These are phyloP conservation scores for Caiman crocodilus DNA, from an alignment of 2,797 vertebrate genomes.

Conservation along the genomic window DNA sequence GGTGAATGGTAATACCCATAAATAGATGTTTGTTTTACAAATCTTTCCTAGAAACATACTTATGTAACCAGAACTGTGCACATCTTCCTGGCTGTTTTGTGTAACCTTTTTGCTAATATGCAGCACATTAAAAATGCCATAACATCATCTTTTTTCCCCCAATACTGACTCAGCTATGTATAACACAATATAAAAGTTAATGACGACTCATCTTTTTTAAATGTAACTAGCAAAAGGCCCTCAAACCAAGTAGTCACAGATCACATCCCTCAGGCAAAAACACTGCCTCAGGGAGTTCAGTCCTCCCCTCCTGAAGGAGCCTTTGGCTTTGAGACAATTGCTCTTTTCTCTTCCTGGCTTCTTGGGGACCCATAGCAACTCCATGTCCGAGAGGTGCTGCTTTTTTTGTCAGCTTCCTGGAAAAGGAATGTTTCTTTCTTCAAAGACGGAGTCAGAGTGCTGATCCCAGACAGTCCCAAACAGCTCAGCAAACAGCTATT, in stretches of 20 bases:
- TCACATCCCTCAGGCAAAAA: background rate
- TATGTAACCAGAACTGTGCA: background rate
- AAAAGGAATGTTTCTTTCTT: too few species aligned
- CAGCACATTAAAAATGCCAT: background rate
- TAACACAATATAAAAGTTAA: background rate
- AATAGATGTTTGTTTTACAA: background rate
- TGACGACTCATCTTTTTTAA: background rate
- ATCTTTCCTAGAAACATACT: background rate
- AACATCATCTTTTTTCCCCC: background rate
- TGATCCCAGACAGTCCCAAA: too few species aligned
- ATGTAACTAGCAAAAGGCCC: background rate
- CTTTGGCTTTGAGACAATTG: too few species aligned
- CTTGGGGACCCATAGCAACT: too few species aligned
- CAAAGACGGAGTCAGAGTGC: too few species aligned
- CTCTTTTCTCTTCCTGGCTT: too few species aligned
- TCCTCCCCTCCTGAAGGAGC: too few species aligned
- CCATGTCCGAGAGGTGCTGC: too few species aligned
- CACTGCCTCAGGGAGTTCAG: too few species aligned
- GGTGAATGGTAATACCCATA: background rate
- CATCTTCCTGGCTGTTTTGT: background rate
- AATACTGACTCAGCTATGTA: background rate
- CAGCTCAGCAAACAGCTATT: too few species aligned
- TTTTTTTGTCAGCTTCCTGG: too few species aligned
- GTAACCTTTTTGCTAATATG: background rate
- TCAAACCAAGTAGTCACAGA: fast-evolving